Percentiles rank a stretch among this genome's conserved stretches.
These are phyloP conservation scores for Gerris lacustris DNA, from an alignment of 2,888 invertebrate genomes.

Conservation along the genomic window DNA sequence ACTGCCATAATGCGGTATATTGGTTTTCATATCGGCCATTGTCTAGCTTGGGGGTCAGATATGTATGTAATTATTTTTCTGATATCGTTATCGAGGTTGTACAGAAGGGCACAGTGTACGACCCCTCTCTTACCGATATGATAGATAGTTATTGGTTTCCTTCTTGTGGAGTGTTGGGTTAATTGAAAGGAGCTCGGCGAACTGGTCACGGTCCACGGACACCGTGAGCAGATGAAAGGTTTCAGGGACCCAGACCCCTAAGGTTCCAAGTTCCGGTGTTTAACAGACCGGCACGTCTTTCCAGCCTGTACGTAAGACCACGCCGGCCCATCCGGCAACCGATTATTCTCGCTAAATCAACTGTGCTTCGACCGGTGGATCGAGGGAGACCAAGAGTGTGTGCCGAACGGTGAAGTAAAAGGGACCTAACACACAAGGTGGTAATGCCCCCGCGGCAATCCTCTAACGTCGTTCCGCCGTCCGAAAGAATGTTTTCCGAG, in stretches of 20 bases:
- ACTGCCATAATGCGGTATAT: too few relatives aligned
- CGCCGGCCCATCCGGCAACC: background rate
- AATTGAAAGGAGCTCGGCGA: background rate
- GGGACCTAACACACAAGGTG: background rate
- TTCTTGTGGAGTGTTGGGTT: background rate
- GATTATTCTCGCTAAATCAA: constrained; percentile 5
- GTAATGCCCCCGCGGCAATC: background rate
- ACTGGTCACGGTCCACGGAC: background rate
- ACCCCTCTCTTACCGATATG: background rate
- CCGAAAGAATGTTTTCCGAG: background rate
- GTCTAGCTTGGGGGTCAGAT: too few relatives aligned
- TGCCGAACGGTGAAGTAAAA: background rate
- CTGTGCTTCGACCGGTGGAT: background rate
- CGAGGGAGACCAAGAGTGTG: background rate
- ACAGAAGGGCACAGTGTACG: background rate
- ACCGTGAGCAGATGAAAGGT: background rate
- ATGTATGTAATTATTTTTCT: background rate
- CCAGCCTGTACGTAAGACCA: background rate
- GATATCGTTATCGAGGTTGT: background rate
- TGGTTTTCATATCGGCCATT: too few relatives aligned
- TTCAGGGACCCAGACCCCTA: background rate
- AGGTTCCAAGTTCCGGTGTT: background rate
- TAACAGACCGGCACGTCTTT: constrained; percentile 1
- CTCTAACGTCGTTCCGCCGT: background rate
- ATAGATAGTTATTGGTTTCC: constrained; percentile 5